These are phyloP conservation scores for Chelidonichthys spinosus DNA, from an alignment of 2,797 vertebrate genomes.

Conservation along the genomic window DNA sequence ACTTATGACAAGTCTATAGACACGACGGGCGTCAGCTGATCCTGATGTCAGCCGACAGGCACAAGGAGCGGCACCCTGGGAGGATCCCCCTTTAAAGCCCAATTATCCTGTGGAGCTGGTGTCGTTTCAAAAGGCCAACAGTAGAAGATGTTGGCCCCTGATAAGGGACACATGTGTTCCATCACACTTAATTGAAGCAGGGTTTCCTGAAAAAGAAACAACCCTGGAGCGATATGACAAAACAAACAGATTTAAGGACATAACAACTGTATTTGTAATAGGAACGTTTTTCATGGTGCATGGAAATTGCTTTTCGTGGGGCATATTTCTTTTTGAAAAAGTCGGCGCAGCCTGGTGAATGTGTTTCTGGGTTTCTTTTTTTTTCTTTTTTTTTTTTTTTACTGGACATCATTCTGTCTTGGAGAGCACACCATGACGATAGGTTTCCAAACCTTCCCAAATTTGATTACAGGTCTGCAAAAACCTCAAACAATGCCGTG, in stretches of 20 bases:
- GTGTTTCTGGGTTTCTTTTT: slow-evolving; percentile 30
- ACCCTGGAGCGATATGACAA: slow-evolving; percentile 77
- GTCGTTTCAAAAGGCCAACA: slow-evolving; percentile 76
- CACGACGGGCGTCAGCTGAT: slow-evolving; percentile 75
- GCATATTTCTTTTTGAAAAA: slow-evolving; percentile 47
- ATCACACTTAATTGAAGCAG: slow-evolving; percentile 84
- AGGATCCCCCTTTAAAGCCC: slow-evolving; percentile 79
- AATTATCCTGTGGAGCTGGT: slow-evolving; percentile 77
- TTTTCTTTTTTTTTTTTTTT: slow-evolving; percentile 55
- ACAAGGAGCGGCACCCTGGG: slow-evolving; percentile 68
- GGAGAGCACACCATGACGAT: slow-evolving; percentile 75
- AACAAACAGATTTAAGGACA: slow-evolving; percentile 82
- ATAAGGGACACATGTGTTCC: slow-evolving; percentile 83
- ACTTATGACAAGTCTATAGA: slow-evolving; percentile 67
- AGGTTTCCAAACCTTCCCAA: slow-evolving; percentile 77
- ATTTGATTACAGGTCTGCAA: slow-evolving; percentile 85
- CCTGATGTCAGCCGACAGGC: slow-evolving; percentile 53
- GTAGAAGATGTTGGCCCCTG: slow-evolving; percentile 76
- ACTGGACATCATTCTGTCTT: slow-evolving; percentile 77
- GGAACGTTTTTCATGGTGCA: slow-evolving; percentile 67
- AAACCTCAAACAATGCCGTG: slow-evolving; percentile 85
- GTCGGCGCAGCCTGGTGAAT: slow-evolving; percentile 30
- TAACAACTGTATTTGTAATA: slow-evolving; percentile 77
- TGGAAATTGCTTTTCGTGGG: slow-evolving; percentile 54
- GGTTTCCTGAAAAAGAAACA: slow-evolving; percentile 78